These are phyloP conservation scores for Ceriagrion tenellum DNA, from an alignment of 2,888 invertebrate species.

Conservation along the genomic window DNA sequence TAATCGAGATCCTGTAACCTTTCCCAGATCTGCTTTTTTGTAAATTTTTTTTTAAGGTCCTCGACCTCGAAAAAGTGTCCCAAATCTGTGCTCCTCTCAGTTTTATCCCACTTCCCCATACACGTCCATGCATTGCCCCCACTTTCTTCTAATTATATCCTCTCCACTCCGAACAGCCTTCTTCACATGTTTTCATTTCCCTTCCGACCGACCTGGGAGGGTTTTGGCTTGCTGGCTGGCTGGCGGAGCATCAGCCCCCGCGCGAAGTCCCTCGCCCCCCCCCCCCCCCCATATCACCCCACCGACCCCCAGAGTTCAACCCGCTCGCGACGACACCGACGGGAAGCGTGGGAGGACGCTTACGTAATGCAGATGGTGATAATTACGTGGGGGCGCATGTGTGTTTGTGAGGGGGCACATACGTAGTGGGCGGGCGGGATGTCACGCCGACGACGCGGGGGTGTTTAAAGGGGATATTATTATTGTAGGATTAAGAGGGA, in stretches of 20 bases:
- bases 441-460: background rate
- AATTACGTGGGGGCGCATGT: background rate
- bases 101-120: background rate
- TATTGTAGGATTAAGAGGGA: too few relatives aligned
- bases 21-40: too few relatives aligned
- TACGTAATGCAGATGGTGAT: slow-evolving; percentile 22
- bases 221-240: too few relatives aligned
- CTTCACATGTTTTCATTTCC: background rate
- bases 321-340: too few relatives aligned
- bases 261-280: too few relatives aligned
- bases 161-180: background rate
- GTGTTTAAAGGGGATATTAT: background rate
- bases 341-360: background rate
- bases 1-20: too few relatives aligned
- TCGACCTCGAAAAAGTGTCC: background rate
- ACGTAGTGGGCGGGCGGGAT: background rate
- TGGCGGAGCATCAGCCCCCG: too few relatives aligned
- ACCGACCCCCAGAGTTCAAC: too few relatives aligned
- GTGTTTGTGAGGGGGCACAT: background rate
- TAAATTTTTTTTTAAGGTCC: background rate
- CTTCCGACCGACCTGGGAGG: background rate
- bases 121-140: background rate
- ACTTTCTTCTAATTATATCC: background rate
- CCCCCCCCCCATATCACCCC: too few relatives aligned
- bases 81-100: background rate